Percentiles rank a stretch among this genome's conserved stretches.
These are phyloP conservation scores for Dendronephthya gigantea DNA, from an alignment of 64 coral and sea anemone genomes.

Conservation along the genomic window DNA sequence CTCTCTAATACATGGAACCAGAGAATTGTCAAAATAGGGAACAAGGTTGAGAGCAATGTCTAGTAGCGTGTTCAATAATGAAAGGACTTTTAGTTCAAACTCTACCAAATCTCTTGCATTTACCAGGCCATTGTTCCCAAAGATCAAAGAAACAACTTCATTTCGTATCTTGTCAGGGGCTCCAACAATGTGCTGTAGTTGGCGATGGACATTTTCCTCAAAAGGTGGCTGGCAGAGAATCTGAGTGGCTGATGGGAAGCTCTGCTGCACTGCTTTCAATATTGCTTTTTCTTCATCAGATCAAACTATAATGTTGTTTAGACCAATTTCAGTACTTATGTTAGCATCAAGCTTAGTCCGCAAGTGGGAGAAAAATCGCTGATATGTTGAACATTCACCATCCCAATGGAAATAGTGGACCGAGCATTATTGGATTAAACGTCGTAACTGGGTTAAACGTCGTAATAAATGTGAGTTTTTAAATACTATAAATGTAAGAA, in stretches of 20 bases:
- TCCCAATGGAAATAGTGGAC: conserved; percentile 5
- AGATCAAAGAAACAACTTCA: not conserved
- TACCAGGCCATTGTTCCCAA: not conserved
- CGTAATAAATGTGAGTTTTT: not conserved
- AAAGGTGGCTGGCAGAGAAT: not conserved
- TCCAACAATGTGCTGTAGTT: not conserved
- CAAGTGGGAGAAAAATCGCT: conserved; percentile 3
- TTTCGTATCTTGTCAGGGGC: not conserved
- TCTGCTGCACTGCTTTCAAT: not conserved
- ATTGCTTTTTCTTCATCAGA: conserved; percentile 17
- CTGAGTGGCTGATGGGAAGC: not conserved
- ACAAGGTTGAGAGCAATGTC: not conserved
- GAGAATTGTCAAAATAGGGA: not conserved
- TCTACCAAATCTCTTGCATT: not conserved
- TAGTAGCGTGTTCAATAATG: not conserved
- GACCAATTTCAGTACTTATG: not conserved
- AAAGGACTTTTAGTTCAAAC: not conserved
- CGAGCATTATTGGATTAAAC: not conserved
- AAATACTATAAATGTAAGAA: not conserved
- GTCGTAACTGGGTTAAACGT: not conserved
- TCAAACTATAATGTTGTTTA: not conserved
- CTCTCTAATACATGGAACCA: not conserved
- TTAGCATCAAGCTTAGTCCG: not conserved
- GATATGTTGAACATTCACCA: conserved; percentile 14
- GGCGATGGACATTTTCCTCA: not conserved